phyloP scores from a whole-genome alignment of 2,113 vertebrate genomes.

The Corvus moneduloides region DNA sequence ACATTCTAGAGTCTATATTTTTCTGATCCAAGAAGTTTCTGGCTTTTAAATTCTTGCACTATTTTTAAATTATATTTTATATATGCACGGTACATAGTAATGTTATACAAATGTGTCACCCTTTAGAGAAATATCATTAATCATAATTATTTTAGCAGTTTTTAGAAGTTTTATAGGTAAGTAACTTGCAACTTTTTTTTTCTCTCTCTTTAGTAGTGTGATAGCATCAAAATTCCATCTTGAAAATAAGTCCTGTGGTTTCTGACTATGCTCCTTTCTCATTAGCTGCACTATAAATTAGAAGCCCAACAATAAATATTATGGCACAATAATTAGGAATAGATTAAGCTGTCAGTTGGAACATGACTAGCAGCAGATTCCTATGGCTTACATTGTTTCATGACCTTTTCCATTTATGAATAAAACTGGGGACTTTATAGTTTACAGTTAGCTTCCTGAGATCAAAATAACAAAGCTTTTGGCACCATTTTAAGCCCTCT shows the following conservation, averaged over 20 bases:
- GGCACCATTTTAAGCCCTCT: background rate
- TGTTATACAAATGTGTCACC: background rate
- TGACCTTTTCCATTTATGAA: background rate
- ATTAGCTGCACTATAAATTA: conserved; percentile 10
- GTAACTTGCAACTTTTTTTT: background rate
- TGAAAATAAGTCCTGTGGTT: conserved; percentile 29
- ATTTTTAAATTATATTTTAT: background rate
- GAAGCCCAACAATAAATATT: conserved; percentile 42
- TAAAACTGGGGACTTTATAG: background rate
- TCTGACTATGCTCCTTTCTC: background rate
- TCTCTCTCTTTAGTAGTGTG: background rate
- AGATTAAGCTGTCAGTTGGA: background rate
- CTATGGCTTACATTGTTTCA: background rate
- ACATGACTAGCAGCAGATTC: background rate
- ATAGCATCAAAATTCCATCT: conserved; percentile 17
- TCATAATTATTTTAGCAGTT: background rate
- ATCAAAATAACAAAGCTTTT: background rate
- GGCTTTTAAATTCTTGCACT: background rate
- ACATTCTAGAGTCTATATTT: background rate
- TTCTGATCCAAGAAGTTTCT: background rate
- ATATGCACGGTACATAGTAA: background rate
- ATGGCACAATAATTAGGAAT: background rate
- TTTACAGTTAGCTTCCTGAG: background rate
- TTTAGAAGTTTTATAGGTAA: background rate
- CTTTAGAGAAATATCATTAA: background rate